Base-by-base conservation (phyloP, 1,140 invertebrate genomes). In the Caenorhabditis inopinata region DNA sequence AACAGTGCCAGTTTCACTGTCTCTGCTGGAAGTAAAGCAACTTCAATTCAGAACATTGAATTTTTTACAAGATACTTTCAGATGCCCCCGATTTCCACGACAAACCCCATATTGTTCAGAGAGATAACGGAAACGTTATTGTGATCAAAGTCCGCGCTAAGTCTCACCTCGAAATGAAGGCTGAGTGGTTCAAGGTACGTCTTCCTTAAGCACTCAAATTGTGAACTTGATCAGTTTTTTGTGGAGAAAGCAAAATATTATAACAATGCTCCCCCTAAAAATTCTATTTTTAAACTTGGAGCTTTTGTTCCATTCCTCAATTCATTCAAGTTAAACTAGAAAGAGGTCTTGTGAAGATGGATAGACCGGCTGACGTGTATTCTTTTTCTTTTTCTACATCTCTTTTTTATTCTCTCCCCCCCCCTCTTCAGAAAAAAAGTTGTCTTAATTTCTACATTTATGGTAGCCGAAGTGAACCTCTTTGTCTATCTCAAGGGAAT, bases 51-150 rank as follows among this genome's bases (percentile, higher is more conserved):
- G 6, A 25, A n/a, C 21, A 32, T 23, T 35, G 12, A 14, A 11
- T 32, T 7, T 75, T 46, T 35, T 35, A 73, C 29, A 4, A 76
- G 16, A 25, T 32, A 79, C 47, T 82, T 85, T 14, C 79, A 88
- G 87, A 89, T 76, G 87, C 87, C 27, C 87, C 87, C 3, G 87
- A 88, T 73, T 88, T 88, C 79, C 84, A 87, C 73, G 87, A 88
- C 32, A 88, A 88, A 73, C 87, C 87, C 45, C 87, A 88, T 81
- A 88, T 88, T 83, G 85, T 89, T 21, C 87, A 88, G 78, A 82
- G 84, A 78, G 87, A 88, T 74, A 82, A 81, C 29, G 86, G 86
- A 38, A 88, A 89, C 73, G 78, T 87, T 18, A 86, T 86, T 76
- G 74, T 78, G 32, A 88, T 88, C 49, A 88, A 88, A 58, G 80